Base-by-base conservation (phyloP, 2,888 invertebrate species). In the Chalcosyrphus nemorum region DNA sequence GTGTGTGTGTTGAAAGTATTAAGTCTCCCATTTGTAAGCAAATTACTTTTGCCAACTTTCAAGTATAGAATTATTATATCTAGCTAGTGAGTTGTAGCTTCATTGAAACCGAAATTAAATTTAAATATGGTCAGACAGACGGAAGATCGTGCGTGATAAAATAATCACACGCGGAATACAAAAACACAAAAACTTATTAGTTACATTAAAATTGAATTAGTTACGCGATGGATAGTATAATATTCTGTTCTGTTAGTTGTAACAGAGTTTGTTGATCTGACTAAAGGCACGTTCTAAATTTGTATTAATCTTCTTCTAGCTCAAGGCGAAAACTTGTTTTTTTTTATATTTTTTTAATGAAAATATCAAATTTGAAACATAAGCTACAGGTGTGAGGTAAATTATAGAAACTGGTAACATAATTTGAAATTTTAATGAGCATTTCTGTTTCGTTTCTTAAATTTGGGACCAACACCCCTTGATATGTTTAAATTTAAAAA, bases 21-120 rank as follows among this genome's bases (percentile, higher is more conserved):
- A 76, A 68, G 56, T 47, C 71, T 65, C 65, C 57, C 65, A 47
- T 47, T 81, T 68, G 21, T 56, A 57, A 50, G 50, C 35, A 71
- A 81, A 81, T 81, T 71, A 59, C 59, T 66, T n/a, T 59, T 15
- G 57, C n/a, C 50, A 72, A 61, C 52, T 68, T 54, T 63, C 32
- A 75, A 56, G 74, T 56, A 45, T 75, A 65, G 74, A 75, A 57
- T 56, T 41, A 15, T 50, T 45, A 29, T n/a, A n/a, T n/a, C n/a
- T n/a, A n/a, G n/a, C n/a, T 32, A 32, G 29, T 13, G 13, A 47
- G 15, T n/a, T n/a, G n/a, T 9, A 11, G 1, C 13, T 2, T 21
- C 4, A 11, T 24, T 13, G 21, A 21, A 35, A 47, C 29, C 6
- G 47, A 65, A 65, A 50, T 65, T 52, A 65, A 15, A 50, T 65